Base-by-base conservation (phyloP, 2,797 vertebrate species). In the Acomys russatus region DNA sequence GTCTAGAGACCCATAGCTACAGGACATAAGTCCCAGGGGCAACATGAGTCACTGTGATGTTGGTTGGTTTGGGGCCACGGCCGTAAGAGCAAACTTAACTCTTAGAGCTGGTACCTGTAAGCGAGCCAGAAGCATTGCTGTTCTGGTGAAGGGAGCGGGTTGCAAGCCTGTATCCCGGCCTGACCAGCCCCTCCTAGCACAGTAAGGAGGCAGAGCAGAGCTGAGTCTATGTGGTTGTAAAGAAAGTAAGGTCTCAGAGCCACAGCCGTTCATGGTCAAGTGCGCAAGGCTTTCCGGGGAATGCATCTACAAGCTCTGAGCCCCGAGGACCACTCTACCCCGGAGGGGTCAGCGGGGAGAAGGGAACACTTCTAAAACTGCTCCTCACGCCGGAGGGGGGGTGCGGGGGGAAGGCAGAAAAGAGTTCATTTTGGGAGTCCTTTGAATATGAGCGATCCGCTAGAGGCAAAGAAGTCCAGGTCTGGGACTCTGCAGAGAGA, bases 281-380 rank as follows among this genome's bases (percentile, higher is more conserved):
- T 0, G 20, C n/a, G 30, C 20, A 22, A 0, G 0, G 23, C 28
- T 22, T n/a, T 63, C 64, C 63, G 78, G 59, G 51, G 44, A 73
- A 30, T 23, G 0, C 15, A n/a, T 0, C 0, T 3, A 0, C 49
- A 35, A 61, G 23, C 35, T 83, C 49, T 56, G 78, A 44, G 20
- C 51, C 44, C 33, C 1, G 10, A 78, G 76, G 28, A 25, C 23
- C 8, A 77, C 23, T 74, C 61, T n/a, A 8, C n/a, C 54, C 9
- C 4, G 5, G 35, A 15, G 9, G 14, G 49, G 4, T 44, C 17
- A 92, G 64, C 6, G n/a, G 3, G 10, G 30, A 11, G 77, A 63
- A 79, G 20, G 35, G 80, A 35, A 30, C 38, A 20, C 23, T 35
- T 28, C 18, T 3, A 22, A 23, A 51, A 30, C 22, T 11, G 9